Evolutionary conservation across 2,888 invertebrate genomes (phyloP), one percentile per base, ranked within the genome.

Genomic region (Panzeria rudis): DNA sequence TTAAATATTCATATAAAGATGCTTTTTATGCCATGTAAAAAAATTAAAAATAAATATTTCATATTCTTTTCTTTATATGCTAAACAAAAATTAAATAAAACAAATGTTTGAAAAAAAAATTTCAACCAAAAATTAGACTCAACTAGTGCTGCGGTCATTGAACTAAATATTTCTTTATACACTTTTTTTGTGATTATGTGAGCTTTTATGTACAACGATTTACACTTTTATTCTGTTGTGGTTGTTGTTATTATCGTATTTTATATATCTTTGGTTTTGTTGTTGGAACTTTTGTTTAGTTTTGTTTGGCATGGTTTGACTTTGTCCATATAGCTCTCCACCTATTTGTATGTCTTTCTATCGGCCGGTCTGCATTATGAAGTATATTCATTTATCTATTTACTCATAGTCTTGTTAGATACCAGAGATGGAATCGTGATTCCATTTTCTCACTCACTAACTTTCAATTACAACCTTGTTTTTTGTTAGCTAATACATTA

Each of bases 171-270:
- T 81, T 75, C 59, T 68, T 81, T 68, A 44, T 52, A 38, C 32
- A n/a, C 47, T 69, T 64, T 76, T 76, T 73, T 75, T 29, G 6
- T 56, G 25, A 71, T 35, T 71, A 25, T 76, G 69, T 76, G 76
- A 83, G 82, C 82, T 83, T 83, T 77, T 76, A 82, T 59, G 62
- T 77, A 66, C 71, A 77, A 77, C 56, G 35, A 83, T 83, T 77
- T 83, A 83, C 71, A 77, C 82, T 83, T 83, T 72, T 75, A 81
- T 76, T 38, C 38, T 44, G 38, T 64, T 76, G 23, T 66, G 44
- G 6, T 54, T 41, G 41, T 15, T 15, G 41, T 41, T 41, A 15
- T 13, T 5, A n/a, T 72, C 68, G 9, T 38, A 68, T 47, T 15
- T 59, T 32, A 32, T 29, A 11, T 50, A 50, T 17, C 1, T 52